Percentiles rank a stretch among this genome's conserved stretches.
Conservation (phyloP, 2,888 invertebrate genomes). For the Amphipoea oculea region DNA sequence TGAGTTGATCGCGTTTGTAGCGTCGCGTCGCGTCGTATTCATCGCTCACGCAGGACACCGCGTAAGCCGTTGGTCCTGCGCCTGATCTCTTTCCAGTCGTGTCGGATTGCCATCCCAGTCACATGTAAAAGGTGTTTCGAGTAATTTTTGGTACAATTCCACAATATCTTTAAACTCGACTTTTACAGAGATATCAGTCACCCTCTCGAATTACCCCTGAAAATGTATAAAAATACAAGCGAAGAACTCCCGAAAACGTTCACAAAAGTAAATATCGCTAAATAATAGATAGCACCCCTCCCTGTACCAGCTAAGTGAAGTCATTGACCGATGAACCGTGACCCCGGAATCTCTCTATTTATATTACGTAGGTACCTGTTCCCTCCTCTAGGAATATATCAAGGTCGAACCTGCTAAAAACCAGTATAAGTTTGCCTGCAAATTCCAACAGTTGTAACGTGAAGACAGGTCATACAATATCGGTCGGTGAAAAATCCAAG, state of each 20-base stretch:
- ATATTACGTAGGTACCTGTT: conserved; percentile 5
- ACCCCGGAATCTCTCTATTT: conserved; percentile 33
- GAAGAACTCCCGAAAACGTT: neutral
- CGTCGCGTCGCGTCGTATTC: too few relatives aligned
- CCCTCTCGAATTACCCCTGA: neutral
- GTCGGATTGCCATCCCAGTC: neutral
- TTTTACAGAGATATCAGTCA: neutral
- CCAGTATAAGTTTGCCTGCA: conserved; percentile 25
- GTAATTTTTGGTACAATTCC: neutral
- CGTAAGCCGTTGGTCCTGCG: too few relatives aligned
- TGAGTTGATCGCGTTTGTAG: too few relatives aligned
- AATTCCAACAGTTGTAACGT: neutral
- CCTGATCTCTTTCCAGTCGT: too few relatives aligned
- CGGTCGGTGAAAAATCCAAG: neutral
- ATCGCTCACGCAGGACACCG: too few relatives aligned
- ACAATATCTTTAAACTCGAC: neutral
- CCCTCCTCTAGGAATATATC: conserved; percentile 31
- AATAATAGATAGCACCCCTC: conserved; percentile 16
- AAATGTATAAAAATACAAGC: neutral
- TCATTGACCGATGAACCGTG: conserved; percentile 47
- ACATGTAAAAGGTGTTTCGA: neutral
- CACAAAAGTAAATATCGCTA: conserved; percentile 15
- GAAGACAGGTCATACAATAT: neutral
- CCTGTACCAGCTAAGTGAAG: conserved; percentile 19
- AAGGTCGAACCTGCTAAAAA: conserved; percentile 28